Evolutionary conservation across 2,888 invertebrate species (phyloP).

Genomic region (Xestia ashworthii): DNA sequence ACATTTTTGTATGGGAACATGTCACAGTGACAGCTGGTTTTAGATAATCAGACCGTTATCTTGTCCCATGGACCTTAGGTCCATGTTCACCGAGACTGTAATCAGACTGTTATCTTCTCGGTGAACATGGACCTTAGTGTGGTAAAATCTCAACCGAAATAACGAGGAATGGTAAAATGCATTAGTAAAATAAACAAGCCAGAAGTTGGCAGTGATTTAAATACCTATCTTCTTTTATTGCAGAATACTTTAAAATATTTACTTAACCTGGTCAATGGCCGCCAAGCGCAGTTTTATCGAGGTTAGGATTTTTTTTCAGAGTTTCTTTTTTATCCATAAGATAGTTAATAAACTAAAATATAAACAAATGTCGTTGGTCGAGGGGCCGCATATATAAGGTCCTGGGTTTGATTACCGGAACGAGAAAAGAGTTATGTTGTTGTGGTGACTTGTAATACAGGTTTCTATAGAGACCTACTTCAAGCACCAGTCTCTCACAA

Average conservation of each 20-base stretch:
- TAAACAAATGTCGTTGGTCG: not conserved
- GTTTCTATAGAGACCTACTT: no score
- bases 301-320: not conserved
- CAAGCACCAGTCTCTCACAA: no score
- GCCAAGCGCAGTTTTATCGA: not conserved
- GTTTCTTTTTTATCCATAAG: not conserved
- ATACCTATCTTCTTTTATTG: slow-evolving; percentile 19
- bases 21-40: no score
- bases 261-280: slow-evolving; percentile 18
- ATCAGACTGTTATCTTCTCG: no score
- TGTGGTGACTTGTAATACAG: no score
- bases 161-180: not conserved
- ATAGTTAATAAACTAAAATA: not conserved
- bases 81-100: no score
- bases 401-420: not conserved
- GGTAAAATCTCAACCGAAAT: not conserved
- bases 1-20: no score
- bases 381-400: not conserved
- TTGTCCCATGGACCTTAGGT: no score
- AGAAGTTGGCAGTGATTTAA: slow-evolving; percentile 23
- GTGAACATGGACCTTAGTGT: no score
- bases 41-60: no score
- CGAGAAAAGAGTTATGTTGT: not conserved
- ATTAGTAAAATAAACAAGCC: slow-evolving; percentile 16
- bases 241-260: slow-evolving; percentile 27